Evolutionary conservation across 2,888 invertebrate genomes (phyloP).

Genomic region (Pheosia gnoma): DNA sequence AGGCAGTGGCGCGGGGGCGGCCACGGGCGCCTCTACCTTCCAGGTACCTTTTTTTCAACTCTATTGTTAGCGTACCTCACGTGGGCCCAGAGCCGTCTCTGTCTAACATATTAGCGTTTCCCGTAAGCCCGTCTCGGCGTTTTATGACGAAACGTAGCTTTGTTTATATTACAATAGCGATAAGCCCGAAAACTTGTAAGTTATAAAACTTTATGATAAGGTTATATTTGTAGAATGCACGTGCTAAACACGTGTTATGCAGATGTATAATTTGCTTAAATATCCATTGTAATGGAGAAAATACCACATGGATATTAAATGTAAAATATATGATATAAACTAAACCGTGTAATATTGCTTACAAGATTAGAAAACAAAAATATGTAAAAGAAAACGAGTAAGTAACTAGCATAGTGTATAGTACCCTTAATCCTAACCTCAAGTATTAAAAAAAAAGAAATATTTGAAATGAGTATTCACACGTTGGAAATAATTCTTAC

Average conservation of each 20-base stretch:
- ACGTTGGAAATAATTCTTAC: constrained; percentile 8
- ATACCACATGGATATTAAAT: constrained; percentile 10
- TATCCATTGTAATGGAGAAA: constrained; percentile 18
- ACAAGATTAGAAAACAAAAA: background rate
- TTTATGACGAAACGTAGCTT: constrained; percentile 54
- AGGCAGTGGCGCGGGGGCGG: constrained; percentile 60
- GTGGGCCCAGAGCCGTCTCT: constrained; percentile 67
- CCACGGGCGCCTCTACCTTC: constrained; percentile 63
- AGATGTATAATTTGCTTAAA: constrained; percentile 34
- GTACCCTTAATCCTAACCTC: background rate
- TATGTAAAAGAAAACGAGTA: background rate
- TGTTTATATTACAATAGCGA: constrained; percentile 74
- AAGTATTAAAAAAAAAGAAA: background rate
- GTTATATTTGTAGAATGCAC: constrained; percentile 46
- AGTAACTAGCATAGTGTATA: background rate
- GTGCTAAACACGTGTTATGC: constrained; percentile 54
- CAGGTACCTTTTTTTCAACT: constrained; percentile 77
- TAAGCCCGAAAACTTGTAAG: constrained; percentile 53
- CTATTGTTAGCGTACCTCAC: constrained; percentile 80
- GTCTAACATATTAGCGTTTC: constrained; percentile 43
- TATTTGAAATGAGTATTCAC: constrained; percentile 3
- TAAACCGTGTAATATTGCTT: background rate
- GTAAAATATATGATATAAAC: background rate
- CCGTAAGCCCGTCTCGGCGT: constrained; percentile 47
- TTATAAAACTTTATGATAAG: constrained; percentile 53